Conservation (phyloP, 2,888 invertebrate genomes). For the Eupithecia subumbrata region DNA sequence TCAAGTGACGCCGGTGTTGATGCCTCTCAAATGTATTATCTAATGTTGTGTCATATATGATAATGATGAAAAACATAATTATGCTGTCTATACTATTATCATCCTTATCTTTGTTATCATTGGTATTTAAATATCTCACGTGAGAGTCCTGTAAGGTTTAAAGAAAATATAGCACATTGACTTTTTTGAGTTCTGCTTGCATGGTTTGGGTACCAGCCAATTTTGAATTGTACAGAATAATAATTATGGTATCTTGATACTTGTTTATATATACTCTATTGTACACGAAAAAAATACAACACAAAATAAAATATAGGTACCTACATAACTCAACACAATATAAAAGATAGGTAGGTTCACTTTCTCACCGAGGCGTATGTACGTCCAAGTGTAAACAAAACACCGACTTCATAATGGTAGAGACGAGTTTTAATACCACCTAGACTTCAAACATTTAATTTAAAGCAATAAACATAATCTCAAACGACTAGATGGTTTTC, state of each 20-base stretch:
- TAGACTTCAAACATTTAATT: too few relatives aligned
- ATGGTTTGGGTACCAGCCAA: neutral
- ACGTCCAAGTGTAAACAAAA: neutral
- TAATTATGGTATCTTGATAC: neutral
- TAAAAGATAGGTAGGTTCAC: neutral
- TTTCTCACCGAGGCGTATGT: neutral
- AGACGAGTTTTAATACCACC: neutral
- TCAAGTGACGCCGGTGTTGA: neutral
- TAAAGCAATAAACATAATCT: neutral
- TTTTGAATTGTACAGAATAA: neutral
- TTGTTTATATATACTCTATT: too few relatives aligned
- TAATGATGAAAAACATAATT: neutral
- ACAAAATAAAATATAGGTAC: neutral
- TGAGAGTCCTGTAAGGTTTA: neutral
- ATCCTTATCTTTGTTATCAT: too few relatives aligned
- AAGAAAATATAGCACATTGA: too few relatives aligned
- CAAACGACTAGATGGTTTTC: constrained; percentile 6
- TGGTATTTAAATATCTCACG: neutral
- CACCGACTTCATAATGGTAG: neutral
- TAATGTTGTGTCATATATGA: neutral
- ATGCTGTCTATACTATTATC: neutral
- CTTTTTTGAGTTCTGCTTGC: too few relatives aligned
- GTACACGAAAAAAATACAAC: too few relatives aligned
- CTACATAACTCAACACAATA: neutral
- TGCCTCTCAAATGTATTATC: neutral